Base-by-base conservation (phyloP, 2,888 invertebrate species). In the Choristoneura rosaceana region DNA sequence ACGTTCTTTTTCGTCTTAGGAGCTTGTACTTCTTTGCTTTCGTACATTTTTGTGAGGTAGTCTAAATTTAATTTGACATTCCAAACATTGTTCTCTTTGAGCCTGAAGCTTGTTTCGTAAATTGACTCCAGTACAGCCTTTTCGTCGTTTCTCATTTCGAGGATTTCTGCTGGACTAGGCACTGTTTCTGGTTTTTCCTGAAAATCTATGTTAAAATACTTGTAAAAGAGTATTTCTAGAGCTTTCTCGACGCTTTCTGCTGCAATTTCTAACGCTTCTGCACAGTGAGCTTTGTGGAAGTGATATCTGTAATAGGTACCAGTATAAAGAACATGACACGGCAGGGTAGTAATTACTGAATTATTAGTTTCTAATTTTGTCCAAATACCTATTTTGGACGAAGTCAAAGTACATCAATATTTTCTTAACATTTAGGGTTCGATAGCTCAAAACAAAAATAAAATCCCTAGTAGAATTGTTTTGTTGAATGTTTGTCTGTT, bases 121-220 rank as follows among this genome's bases (percentile, higher is more conserved):
- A 97, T 97, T 15, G 97, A 97, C 87, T 96, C 95, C 45, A 98
- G 87, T 0, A 96, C 97, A 75, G 96, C 95, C 86, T 96, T 96
- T 82, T 98, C 97, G 70, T 97, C 97, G 10, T 88, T 89, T 74
- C 96, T 94, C 90, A 96, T 96, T 84, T 96, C 96, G 41, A 95
- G 76, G 55, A 96, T 82, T 79, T 96, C 96, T 3, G 91, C 81
- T 75, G 89, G 86, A 4, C 94, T 87, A 0, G 95, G 90, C 70
- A 93, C 83, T 76, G 93, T 87, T 61, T 92, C 87, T 2, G 89
- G 88, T 76, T 87, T 88, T 0, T 87, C 81, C 76, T 89, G 80
- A 43, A 90, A 81, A 74, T 94, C 88, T 34, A 95, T 81, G 77
- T 94, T 90, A 79, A 96, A 96, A 86, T 97, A 97, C 91, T 97